Conservation (phyloP, 2,888 invertebrate species). For the Disparrhopalites patrizii region DNA sequence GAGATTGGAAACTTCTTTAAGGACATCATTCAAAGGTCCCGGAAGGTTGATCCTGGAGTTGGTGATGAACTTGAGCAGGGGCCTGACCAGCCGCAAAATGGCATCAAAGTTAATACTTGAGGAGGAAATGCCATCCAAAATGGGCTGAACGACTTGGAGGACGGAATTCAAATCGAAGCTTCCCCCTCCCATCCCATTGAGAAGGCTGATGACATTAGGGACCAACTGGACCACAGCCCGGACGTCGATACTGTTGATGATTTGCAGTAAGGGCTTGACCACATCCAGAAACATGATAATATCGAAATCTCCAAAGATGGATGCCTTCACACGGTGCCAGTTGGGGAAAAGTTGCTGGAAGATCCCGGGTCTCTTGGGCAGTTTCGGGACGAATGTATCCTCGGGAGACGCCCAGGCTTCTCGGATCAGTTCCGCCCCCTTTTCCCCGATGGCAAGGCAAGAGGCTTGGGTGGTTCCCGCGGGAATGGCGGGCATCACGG, state of each 20-base stretch:
- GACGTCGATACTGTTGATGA: background rate
- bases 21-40: background rate
- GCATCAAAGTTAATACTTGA: background rate
- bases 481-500: constrained; percentile 37
- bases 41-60: background rate
- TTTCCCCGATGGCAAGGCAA: constrained; percentile 32
- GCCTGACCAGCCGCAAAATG: background rate
- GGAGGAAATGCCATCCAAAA: background rate
- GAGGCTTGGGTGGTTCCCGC: constrained; percentile 25
- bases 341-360: background rate
- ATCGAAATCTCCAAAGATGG: background rate
- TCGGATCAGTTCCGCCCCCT: constrained; percentile 27
- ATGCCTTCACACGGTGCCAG: background rate
- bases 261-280: background rate
- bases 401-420: background rate
- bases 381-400: background rate
- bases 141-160: background rate
- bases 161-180: background rate
- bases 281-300: background rate
- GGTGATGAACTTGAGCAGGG: background rate
- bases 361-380: background rate
- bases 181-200: background rate
- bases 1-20: background rate
- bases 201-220: background rate
- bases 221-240: background rate